Evolutionary conservation across 2,797 vertebrate genomes (phyloP).

Genomic region (Phalloptychus januarius): DNA sequence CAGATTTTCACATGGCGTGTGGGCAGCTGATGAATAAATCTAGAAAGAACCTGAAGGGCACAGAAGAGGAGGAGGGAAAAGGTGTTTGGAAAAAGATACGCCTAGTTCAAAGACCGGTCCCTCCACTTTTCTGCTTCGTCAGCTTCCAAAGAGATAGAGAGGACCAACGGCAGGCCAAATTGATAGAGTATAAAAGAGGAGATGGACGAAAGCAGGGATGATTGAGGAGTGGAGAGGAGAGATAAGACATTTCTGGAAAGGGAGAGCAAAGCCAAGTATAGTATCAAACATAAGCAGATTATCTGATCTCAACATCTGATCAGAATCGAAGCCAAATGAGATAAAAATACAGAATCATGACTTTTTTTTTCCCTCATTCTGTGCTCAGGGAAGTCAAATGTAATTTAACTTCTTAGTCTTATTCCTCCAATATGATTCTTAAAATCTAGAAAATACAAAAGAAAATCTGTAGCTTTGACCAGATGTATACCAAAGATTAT

Average conservation of each 20-base stretch:
- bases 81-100: conserved; percentile 68
- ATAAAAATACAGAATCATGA: conserved; percentile 9
- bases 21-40: conserved; percentile 35
- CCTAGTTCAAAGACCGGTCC: conserved; percentile 62
- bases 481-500: background rate
- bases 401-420: conserved; percentile 5
- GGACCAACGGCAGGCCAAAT: conserved; percentile 51
- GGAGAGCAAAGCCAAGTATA: conserved; percentile 23
- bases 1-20: conserved; percentile 21
- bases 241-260: conserved; percentile 53
- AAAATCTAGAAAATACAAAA: background rate
- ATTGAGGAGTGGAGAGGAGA: conserved; percentile 37
- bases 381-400: background rate
- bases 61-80: conserved; percentile 40
- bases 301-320: conserved; percentile 55
- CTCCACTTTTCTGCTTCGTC: conserved; percentile 65
- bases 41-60: conserved; percentile 56
- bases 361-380: background rate
- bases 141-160: conserved; percentile 63
- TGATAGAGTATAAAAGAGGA: conserved; percentile 45
- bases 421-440: background rate
- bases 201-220: conserved; percentile 49
- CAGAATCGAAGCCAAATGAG: conserved; percentile 21
- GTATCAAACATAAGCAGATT: conserved; percentile 46
- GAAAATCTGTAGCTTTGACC: background rate